Evolutionary conservation across 2,888 invertebrate genomes (phyloP).

Genomic region (Drepana falcataria): DNA sequence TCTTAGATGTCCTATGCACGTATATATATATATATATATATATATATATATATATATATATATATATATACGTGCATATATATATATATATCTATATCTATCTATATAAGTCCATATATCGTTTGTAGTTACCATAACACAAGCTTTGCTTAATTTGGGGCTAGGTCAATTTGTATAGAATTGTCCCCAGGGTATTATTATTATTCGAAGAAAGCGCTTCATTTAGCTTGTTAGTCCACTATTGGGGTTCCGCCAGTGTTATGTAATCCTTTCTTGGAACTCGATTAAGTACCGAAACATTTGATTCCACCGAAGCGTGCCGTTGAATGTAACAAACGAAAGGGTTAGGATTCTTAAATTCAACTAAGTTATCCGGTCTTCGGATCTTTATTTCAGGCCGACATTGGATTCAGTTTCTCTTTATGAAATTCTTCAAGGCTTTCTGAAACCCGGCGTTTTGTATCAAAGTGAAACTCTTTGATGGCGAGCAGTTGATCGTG

Average conservation of each 20-base stretch:
- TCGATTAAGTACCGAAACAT: not conserved
- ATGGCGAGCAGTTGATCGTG: conserved; percentile 8
- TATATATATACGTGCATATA: no score
- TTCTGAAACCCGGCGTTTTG: conserved; percentile 22
- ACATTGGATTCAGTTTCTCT: conserved; percentile 10
- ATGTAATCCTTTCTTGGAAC: not conserved
- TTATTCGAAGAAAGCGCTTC: not conserved
- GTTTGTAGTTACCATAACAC: no score
- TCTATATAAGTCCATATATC: no score
- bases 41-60: no score
- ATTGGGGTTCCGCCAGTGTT: not conserved
- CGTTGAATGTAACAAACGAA: conserved; percentile 3
- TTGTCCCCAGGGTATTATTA: no score
- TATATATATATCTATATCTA: no score
- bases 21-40: no score
- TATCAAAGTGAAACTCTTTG: conserved; percentile 25
- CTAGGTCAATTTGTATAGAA: no score
- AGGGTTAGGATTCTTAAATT: conserved; percentile 12
- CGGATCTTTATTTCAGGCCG: conserved; percentile 20
- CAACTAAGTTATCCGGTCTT: conserved; percentile 16
- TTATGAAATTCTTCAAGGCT: conserved; percentile 21
- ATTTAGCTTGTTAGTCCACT: not conserved
- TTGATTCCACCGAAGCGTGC: conserved; percentile 1
- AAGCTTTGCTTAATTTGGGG: no score
- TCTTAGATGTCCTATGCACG: no score